Evolutionary conservation across 2,888 invertebrate genomes (phyloP), one percentile per base, ranked within the genome.

Genomic region (Agrotis segetum): DNA sequence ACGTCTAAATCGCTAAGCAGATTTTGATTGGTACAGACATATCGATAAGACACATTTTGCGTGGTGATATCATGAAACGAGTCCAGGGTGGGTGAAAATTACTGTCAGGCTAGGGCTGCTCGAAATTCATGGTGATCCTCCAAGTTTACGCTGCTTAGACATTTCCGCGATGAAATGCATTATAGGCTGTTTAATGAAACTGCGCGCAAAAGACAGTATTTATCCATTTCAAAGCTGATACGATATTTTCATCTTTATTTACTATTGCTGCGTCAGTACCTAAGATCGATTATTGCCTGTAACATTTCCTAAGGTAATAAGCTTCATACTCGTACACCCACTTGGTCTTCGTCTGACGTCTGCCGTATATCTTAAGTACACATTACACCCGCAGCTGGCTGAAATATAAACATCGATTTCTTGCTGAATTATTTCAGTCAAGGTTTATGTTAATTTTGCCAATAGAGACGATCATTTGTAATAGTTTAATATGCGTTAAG

Each of bases 271-370:
- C 17, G 2, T 34, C 11, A 40, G 40, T 40, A 34, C 4, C 40
- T 11, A 64, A 11, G 11, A 14, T 16, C 6, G 16, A 52, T 21
- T 46, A 29, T n/a, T 46, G 17, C 4, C 19, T 11, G n/a, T 13
- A n/a, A 21, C 19, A n/a, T 50, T 29, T 70, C 29, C 9, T 56
- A 6, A 1, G 1, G 21, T 16, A 67, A 67, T 21, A 40, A 69
- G 47, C 16, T n/a, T 40, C 13, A 40, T 21, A 11, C 16, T 40
- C 13, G 24, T 21, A 11, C 16, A 21, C 21, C n/a, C n/a, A 9
- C 46, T 44, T 69, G 44, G 14, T 44, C 29, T 29, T 56, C 17
- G 44, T 70, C 17, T 44, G 14, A 49, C 17, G 44, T 70, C 14
- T 44, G 14, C 13, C 9, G 49, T n/a, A 17, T 69, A 5, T 56